Percentiles rank a stretch among this genome's conserved stretches.
phyloP scores from a whole-genome alignment of 1,140 invertebrate genomes.

The Paracyclopina nana region DNA sequence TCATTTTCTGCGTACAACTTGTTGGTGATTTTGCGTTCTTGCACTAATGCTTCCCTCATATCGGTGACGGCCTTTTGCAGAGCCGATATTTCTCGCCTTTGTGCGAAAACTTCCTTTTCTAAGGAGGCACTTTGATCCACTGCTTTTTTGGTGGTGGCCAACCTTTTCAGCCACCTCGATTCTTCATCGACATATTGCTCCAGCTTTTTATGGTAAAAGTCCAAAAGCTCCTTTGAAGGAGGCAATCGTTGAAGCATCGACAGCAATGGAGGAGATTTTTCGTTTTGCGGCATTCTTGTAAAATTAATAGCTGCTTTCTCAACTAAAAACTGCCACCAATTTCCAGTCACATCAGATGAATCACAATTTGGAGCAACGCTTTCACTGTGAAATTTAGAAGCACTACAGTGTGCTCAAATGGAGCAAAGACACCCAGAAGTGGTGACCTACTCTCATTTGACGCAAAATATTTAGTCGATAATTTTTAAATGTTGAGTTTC shows the following conservation, averaged over 20 bases:
- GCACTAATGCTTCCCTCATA: neutral
- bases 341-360: too few relatives aligned
- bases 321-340: too few relatives aligned
- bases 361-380: too few relatives aligned
- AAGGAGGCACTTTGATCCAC: neutral
- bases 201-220: neutral
- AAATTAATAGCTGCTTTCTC: too few relatives aligned
- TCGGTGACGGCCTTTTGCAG: neutral
- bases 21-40: neutral
- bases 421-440: too few relatives aligned
- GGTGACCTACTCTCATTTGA: too few relatives aligned
- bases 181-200: neutral
- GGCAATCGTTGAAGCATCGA: neutral
- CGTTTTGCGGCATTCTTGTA: too few relatives aligned
- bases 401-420: too few relatives aligned
- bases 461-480: too few relatives aligned
- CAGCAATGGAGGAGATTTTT: too few relatives aligned
- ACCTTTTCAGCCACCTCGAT: neutral
- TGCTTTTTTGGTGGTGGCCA: neutral
- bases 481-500: too few relatives aligned
- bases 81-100: neutral
- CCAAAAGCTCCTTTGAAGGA: neutral
- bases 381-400: too few relatives aligned
- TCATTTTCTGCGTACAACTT: neutral
- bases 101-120: neutral